Evolutionary conservation across 2,113 vertebrate species (phyloP), one percentile per base, ranked within the genome.

Genomic region (Phaethornis superciliosus): DNA sequence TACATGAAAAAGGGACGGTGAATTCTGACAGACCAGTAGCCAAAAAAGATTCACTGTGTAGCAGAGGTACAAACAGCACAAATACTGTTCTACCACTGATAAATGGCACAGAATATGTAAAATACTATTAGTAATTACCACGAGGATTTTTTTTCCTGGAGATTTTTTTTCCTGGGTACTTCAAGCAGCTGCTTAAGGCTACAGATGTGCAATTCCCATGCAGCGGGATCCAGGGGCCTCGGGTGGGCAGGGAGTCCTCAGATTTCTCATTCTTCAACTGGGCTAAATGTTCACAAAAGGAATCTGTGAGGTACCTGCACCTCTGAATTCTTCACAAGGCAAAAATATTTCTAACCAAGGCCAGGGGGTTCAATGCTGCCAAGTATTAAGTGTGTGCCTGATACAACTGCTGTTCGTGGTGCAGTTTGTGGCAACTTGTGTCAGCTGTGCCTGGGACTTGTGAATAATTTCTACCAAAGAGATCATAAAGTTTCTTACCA

Each of bases 191-290:
- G 44, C 32, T 52, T 30, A 58, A 47, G 46, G 24, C 4, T 8
- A 24, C 20, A n/a, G 49, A 7, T 54, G 32, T 85, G 33, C 1
- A 1, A 27, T 42, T 59, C 46, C 28, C 0, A 0, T 35, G 11
- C 60, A 23, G 0, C 28, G 75, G 9, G 33, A 20, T 10, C 2
- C 30, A 44, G 37, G 28, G 22, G 11, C 27, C 51, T 35, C 2
- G 0, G 18, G 19, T 2, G 1, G 33, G 11, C 26, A 4, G 1
- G 12, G 5, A 3, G 3, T 9, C 8, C 10, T 63, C 6, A 0
- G 1, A 12, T 26, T 63, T 30, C 37, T 81, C 23, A 10, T 3
- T 8, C 35, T 65, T 60, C 40, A 26, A 32, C 6, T 9, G 9
- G 6, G 9, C 10, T 89, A 18, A 56, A 54, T 27, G 22, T 20